Evolutionary conservation across 2,888 invertebrate genomes (phyloP), one percentile per base, ranked within the genome.

Genomic region (Epicampocera succincta): DNA sequence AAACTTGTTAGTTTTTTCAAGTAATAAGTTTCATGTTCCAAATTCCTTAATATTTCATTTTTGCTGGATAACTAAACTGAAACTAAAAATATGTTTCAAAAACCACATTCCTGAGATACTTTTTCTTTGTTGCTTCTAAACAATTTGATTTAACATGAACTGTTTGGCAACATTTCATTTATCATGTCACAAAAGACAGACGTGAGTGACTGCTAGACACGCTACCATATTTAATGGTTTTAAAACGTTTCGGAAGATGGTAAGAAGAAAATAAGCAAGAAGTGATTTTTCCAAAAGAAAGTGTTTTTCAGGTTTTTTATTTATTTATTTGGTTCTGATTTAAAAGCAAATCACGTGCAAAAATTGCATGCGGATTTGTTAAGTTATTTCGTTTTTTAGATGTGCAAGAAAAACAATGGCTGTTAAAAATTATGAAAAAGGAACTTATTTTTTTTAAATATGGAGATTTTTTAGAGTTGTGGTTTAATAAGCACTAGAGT

Each of bases 321-420:
- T 29, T 29, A 3, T 52, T 66, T 12, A 8, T 33, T 1, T 33
- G 19, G 9, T 3, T 33, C 33, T 21, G 25, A 48, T 56, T 71
- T 71, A 48, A 19, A 71, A 52, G 58, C 80, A 52, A 80, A 75
- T 80, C 80, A 80, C 80, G 80, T 80, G 80, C 72, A 50, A 63
- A 68, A 77, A 72, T 48, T 69, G 25, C 63, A 58, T 77, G 48
- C 52, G 56, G 48, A 71, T 42, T 65, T 65, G 60, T 44, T 68
- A 68, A 17, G 33, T 46, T 33, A 9, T 33, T 33, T 25, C 25
- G 21, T 61, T 17, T 50, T 50, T 46, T 33, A 73, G 44, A 44
- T 29, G 44, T 54, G 15, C 21, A 21, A 8, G 17, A 46, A 44
- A 44, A 54, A 25, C 9, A 38, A 33, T 17, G 25, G 25, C 21